phyloP scores from a whole-genome alignment of 2,797 vertebrate genomes.

The Lycodopsis pacificus region DNA sequence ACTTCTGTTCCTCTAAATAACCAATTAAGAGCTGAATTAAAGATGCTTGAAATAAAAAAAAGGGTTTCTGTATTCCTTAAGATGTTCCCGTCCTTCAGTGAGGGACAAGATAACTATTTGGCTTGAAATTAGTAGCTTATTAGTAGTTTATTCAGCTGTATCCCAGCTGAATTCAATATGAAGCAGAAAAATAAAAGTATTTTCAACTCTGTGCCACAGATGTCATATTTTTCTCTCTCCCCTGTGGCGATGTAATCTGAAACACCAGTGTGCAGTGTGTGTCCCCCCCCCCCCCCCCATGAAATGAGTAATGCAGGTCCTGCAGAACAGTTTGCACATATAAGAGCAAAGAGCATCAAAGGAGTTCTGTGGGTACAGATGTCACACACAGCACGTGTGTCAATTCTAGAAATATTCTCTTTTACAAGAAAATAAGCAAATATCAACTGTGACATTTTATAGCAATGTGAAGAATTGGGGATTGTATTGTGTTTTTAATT shows the following conservation, averaged over 20 bases:
- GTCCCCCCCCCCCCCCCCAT: not conserved
- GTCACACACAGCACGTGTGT: not conserved
- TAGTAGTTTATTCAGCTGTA: too few relatives aligned
- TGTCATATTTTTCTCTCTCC: not conserved
- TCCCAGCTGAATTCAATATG: not conserved
- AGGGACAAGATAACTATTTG: too few relatives aligned
- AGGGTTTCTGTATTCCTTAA: not conserved
- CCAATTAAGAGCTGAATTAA: constrained; percentile 12
- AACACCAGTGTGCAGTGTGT: constrained; percentile 11
- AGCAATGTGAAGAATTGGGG: not conserved
- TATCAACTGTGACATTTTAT: not conserved
- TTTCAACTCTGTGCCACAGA: constrained; percentile 16
- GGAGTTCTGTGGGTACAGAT: not conserved
- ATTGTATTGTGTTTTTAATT: not conserved
- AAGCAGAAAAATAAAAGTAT: not conserved
- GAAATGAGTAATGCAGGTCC: constrained; percentile 6
- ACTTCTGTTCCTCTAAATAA: not conserved
- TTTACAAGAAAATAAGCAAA: not conserved
- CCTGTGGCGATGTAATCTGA: constrained; percentile 14
- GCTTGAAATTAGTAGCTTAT: too few relatives aligned
- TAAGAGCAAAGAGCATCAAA: constrained; percentile 26
- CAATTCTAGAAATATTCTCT: not conserved
- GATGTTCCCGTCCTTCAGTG: not conserved
- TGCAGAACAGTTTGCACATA: not conserved
- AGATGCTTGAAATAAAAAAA: constrained; percentile 11